A percentile compares a stretch with the other conserved stretches of the same genome.
Evolutionary conservation across 2,888 invertebrate species (phyloP).

Genomic region (Heliconius charithonia): DNA sequence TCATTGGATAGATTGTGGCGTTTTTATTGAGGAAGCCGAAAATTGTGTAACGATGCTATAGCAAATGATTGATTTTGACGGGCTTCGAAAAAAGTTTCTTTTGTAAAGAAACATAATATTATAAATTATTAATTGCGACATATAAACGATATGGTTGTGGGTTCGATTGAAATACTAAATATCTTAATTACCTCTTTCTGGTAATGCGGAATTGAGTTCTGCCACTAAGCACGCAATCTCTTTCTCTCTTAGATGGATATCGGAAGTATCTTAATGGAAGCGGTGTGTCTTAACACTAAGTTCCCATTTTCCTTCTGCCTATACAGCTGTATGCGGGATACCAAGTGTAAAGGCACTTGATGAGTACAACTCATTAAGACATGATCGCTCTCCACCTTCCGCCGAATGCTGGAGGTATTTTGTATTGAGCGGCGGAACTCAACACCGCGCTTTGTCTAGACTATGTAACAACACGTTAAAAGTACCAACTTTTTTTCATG

Average conservation of each 20-base stretch:
- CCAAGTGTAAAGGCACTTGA: background rate
- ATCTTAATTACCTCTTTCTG: too few species aligned
- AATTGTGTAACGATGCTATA: background rate
- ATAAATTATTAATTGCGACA: too few species aligned
- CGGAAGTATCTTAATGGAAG: background rate
- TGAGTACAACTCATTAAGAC: background rate
- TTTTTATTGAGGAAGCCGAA: constrained; percentile 14
- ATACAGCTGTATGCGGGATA: background rate
- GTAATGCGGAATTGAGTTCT: too few species aligned
- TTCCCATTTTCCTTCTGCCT: background rate
- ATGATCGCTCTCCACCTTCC: background rate
- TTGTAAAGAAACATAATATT: background rate
- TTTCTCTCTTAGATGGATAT: background rate
- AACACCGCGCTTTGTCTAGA: background rate
- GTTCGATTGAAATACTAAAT: too few species aligned
- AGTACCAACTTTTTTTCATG: too few species aligned
- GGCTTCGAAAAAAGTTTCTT: background rate
- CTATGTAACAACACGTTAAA: too few species aligned
- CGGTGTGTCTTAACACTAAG: background rate
- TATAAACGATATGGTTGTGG: too few species aligned
- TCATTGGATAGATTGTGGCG: constrained; percentile 8
- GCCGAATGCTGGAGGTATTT: background rate
- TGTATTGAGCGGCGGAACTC: background rate
- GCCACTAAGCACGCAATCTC: too few species aligned
- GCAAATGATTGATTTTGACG: constrained; percentile 1